These are phyloP conservation scores for Eupithecia vulgata DNA, from an alignment of 2,888 invertebrate genomes.

Conservation along the genomic window DNA sequence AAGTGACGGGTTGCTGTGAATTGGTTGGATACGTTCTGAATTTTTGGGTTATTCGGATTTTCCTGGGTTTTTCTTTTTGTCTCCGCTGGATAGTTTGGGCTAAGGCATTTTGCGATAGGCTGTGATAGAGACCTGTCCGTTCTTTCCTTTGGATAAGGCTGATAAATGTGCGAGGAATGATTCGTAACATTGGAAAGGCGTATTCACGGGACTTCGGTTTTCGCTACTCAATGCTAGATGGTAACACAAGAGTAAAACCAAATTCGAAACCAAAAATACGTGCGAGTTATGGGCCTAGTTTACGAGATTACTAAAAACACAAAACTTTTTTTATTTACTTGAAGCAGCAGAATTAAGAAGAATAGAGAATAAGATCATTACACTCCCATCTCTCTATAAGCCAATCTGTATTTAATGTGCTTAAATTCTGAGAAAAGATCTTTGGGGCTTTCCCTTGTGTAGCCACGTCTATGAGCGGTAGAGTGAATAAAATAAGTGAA, in stretches of 20 bases:
- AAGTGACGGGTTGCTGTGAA: constrained; percentile 1
- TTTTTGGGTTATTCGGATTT: background rate
- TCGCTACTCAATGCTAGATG: background rate
- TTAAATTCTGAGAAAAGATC: background rate
- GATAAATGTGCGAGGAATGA: background rate
- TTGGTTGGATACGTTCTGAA: background rate
- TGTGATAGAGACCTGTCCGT: background rate
- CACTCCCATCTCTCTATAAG: no score
- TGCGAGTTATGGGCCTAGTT: no score
- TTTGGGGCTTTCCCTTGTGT: background rate
- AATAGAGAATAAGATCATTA: no score
- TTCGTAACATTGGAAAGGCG: background rate
- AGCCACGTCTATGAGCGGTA: background rate
- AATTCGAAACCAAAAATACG: no score
- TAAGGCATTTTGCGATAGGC: background rate
- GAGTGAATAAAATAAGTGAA: background rate
- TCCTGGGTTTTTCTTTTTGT: background rate
- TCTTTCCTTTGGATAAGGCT: background rate
- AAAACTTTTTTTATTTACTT: no score
- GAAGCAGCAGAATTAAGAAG: no score
- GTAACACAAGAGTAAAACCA: no score
- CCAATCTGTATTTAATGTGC: background rate
- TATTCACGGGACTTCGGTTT: background rate
- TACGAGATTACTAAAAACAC: no score
- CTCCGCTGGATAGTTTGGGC: background rate